A percentile compares a stretch with the other conserved stretches of the same genome.
These are phyloP conservation scores for Scyliorhinus canicula DNA, from an alignment of 2,797 vertebrate species.

Conservation along the genomic window DNA sequence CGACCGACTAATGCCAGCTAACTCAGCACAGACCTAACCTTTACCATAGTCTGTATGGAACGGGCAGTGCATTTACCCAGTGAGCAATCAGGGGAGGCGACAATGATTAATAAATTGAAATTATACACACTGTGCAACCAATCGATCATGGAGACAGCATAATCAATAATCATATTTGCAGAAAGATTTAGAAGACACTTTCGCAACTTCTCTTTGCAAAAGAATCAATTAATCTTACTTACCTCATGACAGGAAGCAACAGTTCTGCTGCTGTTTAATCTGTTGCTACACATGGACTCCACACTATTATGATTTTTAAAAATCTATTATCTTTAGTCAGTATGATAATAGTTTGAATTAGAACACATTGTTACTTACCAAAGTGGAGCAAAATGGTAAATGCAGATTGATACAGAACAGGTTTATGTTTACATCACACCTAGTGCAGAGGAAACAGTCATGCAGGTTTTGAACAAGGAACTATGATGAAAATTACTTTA, in stretches of 20 bases:
- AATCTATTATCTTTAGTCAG: constrained; percentile 18
- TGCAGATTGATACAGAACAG: background rate
- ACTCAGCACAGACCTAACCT: background rate
- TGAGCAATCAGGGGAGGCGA: background rate
- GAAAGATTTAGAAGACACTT: constrained; percentile 10
- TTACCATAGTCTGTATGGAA: background rate
- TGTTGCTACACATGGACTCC: background rate
- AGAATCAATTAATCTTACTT: constrained; percentile 26
- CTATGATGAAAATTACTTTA: background rate
- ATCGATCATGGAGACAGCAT: background rate
- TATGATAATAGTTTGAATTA: background rate
- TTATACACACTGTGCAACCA: background rate
- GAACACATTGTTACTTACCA: background rate
- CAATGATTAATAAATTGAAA: background rate
- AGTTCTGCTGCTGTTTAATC: background rate
- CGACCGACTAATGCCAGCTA: background rate
- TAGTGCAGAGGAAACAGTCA: background rate
- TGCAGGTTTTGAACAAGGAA: background rate
- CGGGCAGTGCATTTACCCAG: background rate
- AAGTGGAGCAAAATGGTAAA: background rate
- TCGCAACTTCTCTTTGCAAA: constrained; percentile 8
- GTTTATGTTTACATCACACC: background rate
- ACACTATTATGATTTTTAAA: background rate
- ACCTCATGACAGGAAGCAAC: background rate
- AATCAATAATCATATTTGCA: constrained; percentile 9